Evolutionary conservation across 2,888 invertebrate species (phyloP).

Genomic region (Agrotis puta): DNA sequence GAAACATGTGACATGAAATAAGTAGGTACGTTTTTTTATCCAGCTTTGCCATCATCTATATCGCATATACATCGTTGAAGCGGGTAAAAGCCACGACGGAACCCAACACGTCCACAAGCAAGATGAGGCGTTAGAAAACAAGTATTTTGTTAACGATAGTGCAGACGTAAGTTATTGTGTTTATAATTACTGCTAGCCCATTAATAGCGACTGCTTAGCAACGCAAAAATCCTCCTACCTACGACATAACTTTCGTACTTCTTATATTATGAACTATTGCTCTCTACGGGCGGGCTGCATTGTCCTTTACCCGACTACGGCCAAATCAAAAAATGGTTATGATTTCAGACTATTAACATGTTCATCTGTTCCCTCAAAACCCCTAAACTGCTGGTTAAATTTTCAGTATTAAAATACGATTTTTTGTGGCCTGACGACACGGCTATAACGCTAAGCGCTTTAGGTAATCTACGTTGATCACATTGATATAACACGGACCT

Average conservation of each 20-base stretch:
- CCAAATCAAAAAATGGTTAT: not conserved
- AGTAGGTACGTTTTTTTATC: slow-evolving; percentile 62
- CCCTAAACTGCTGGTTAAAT: not conserved
- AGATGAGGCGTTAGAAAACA: slow-evolving; percentile 88
- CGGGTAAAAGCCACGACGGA: slow-evolving; percentile 79
- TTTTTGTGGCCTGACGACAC: not conserved
- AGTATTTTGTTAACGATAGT: slow-evolving; percentile 89
- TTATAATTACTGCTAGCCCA: not conserved
- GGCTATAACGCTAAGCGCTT: slow-evolving; percentile 2
- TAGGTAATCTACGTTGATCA: not conserved
- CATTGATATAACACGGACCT: not conserved
- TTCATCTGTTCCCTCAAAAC: not conserved
- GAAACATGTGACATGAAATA: not conserved
- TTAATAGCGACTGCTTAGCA: not conserved
- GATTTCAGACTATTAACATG: not conserved
- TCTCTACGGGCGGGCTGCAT: not conserved
- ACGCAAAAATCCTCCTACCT: not conserved
- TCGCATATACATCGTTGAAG: slow-evolving; percentile 76
- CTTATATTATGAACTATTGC: not conserved
- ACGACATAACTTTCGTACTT: not conserved
- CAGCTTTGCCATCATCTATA: slow-evolving; percentile 75
- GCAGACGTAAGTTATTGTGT: slow-evolving; percentile 76
- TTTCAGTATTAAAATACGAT: not conserved
- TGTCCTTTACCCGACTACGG: not conserved
- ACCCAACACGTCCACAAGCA: slow-evolving; percentile 78